Evolutionary conservation across 2,113 vertebrate genomes (phyloP).

Genomic region (Condylura cristata): DNA sequence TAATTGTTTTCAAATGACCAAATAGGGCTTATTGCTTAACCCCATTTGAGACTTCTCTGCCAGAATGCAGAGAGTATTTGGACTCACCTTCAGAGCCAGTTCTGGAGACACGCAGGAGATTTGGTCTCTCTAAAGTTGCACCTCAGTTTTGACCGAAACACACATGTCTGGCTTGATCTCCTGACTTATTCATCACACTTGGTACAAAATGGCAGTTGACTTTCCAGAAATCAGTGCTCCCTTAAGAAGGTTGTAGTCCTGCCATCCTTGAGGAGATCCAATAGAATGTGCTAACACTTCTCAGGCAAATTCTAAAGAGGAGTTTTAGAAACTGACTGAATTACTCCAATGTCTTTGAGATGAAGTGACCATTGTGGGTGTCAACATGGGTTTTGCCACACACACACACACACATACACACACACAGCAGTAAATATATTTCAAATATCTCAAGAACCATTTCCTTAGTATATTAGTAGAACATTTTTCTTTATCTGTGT

Average conservation of each 20-base stretch:
- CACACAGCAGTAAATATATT: not conserved
- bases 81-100: not conserved
- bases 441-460: not conserved
- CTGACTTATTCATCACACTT: not conserved
- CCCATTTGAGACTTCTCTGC: not conserved
- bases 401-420: not conserved
- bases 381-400: not conserved
- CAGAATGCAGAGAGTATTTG: not conserved
- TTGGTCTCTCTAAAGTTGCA: not conserved
- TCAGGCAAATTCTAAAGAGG: not conserved
- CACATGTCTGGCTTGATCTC: not conserved
- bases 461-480: not conserved
- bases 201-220: not conserved
- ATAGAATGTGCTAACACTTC: not conserved
- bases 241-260: not conserved
- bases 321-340: slow-evolving; percentile 36
- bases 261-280: not conserved
- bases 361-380: not conserved
- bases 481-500: not conserved
- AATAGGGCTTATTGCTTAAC: not conserved
- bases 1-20: slow-evolving; percentile 17
- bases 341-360: not conserved
- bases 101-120: not conserved
- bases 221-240: slow-evolving; percentile 1
- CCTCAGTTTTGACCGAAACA: not conserved